Evolutionary conservation across 2,113 vertebrate genomes (phyloP), one percentile per base, ranked within the genome.

Genomic region (Eclectus roratus): DNA sequence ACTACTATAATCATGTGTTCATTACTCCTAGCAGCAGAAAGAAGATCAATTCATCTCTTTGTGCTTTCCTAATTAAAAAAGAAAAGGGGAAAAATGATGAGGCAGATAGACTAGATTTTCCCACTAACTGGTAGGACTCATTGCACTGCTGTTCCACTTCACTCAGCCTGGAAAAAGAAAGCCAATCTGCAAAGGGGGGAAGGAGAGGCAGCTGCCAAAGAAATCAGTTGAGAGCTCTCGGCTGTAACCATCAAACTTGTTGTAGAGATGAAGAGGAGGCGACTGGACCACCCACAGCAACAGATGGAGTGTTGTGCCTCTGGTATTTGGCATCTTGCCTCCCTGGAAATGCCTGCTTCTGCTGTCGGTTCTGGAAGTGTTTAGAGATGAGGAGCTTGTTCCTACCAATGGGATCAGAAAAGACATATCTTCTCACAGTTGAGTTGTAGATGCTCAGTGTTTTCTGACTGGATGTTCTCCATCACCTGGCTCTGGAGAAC

Each of bases 251-350:
- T 80, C 92, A 49, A 37, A 37, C 94, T 56, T 2, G 52, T 17
- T 21, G 89, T 31, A 14, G 93, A 89, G 93, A 81, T 76, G 94
- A 60, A 80, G 95, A 94, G 92, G 92, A 88, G 94, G 92, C 66
- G 85, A 66, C 79, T 5, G 81, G 96, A 76, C 63, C 96, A 95
- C 81, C 95, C 96, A 88, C 90, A 23, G 95, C 90, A 85, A 5
- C 88, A 89, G 96, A 89, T 76, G 93, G 95, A 91, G 92, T 3
- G 15, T 21, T 64, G 80, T 9, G 76, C 93, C 86, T 68, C 93
- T 83, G 94, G 91, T 11, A 69, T 66, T 69, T 82, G 95, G 95
- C 93, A 55, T 10, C 35, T 3, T 63, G 93, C 95, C 95, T 87
- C 73, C 66, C 84, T 91, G 92, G 81, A 37, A 96, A 60, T 49